A percentile compares a stretch with the other conserved stretches of the same genome.
phyloP scores from a whole-genome alignment of 2,797 vertebrate species.

The Xenops minutus region DNA sequence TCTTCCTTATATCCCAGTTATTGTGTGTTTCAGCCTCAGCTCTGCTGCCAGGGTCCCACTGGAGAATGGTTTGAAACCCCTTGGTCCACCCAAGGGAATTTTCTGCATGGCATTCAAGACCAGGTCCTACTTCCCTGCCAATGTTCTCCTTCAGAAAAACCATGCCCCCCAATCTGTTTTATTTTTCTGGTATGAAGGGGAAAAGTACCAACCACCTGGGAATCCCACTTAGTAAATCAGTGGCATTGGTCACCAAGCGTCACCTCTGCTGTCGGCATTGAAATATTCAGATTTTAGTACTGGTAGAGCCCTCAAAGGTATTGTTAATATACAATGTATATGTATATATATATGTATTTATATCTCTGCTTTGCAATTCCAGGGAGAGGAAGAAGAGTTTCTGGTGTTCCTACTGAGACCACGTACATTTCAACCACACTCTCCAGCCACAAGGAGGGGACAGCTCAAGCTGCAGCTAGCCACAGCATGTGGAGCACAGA shows the following conservation, averaged over 20 bases:
- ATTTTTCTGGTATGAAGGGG: not conserved
- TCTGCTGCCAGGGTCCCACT: not conserved
- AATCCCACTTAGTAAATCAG: not conserved
- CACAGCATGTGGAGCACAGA: not conserved
- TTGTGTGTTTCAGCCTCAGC: not conserved
- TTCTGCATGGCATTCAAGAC: not conserved
- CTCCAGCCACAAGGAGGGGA: not conserved
- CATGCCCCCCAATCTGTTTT: not conserved
- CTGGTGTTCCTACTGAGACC: not conserved
- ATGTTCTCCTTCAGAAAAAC: not conserved
- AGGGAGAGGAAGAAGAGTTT: not conserved
- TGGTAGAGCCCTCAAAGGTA: conserved; percentile 2
- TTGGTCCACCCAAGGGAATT: not conserved
- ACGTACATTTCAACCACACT: not conserved
- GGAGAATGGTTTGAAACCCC: not conserved
- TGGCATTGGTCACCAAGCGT: not conserved
- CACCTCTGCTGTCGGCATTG: not conserved
- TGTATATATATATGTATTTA: not conserved
- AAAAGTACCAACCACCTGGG: not conserved
- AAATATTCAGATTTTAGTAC: not conserved
- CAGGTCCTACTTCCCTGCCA: not conserved
- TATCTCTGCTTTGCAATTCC: not conserved
- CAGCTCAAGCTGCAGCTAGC: not conserved
- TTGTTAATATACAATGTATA: not conserved
- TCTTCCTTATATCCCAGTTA: not conserved